Conservation (phyloP, 2,113 vertebrate genomes). For the Leiothrix lutea region DNA sequence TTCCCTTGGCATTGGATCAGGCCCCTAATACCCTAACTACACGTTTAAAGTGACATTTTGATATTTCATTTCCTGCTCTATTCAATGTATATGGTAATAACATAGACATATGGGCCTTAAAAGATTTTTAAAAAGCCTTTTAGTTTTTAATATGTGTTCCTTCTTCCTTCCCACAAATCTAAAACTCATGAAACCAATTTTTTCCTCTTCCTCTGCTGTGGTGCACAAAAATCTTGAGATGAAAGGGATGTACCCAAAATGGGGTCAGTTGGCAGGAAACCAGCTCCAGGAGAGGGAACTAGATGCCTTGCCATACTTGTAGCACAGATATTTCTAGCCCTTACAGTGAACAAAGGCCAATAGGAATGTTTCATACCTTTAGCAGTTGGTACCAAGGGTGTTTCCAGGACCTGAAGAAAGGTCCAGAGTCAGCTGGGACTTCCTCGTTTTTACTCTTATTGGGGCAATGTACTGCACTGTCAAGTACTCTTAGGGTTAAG, state of each 20-base stretch:
- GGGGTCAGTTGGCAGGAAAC: not conserved
- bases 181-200: not conserved
- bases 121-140: not conserved
- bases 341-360: not conserved
- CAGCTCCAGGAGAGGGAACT: not conserved
- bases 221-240: not conserved
- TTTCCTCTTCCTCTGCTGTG: not conserved
- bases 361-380: not conserved
- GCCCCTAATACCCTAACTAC: not conserved
- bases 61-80: not conserved
- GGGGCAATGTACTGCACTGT: not conserved
- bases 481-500: not conserved
- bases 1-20: slow-evolving; percentile 11
- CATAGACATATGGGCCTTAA: not conserved
- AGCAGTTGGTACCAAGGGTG: not conserved
- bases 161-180: not conserved
- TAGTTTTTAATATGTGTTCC: not conserved
- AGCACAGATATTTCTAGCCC: not conserved
- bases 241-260: not conserved
- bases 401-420: not conserved
- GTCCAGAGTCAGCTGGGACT: not conserved
- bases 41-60: not conserved
- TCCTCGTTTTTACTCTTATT: not conserved
- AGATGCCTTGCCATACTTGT: not conserved
- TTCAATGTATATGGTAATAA: not conserved